Base-by-base conservation (phyloP, 2,888 invertebrate genomes). In the Caenorhabditis uteleia region DNA sequence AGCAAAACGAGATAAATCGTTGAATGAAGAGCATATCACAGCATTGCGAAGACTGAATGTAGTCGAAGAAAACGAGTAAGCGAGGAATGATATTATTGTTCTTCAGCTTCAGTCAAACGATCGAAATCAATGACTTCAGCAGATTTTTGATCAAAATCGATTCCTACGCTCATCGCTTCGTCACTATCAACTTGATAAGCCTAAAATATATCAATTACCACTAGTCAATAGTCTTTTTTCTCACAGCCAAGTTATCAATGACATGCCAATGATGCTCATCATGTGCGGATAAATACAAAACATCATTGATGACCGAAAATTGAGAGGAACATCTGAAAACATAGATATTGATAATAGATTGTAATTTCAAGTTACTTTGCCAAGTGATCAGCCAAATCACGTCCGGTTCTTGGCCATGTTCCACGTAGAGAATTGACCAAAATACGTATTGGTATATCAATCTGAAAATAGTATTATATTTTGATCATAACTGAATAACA, bases 201-300 rank as follows among this genome's bases (percentile, higher is more conserved):
- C 34, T 34, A 16, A 34, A 34, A 34, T 10, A 8, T 8, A 14
- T 4, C 12, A 6, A 8, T 34, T 14, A 34, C 4, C 7, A 14
- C 14, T 18, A n/a, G 34, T 34, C 3, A n/a, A 16, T 6, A 16
- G 8, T 34, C 21, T 18, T n/a, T 10, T 12, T 2, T 25, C 55
- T 46, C 20, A 62, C 62, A 21, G 66, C 59, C 23, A 66, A 27
- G 51, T 66, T 66, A 26, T 59, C 66, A 33, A 66, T 44, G n/a
- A 66, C 39, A 26, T 47, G 39, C n/a, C 55, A 55, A 36, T 56
- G 46, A 33, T 66, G 66, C 40, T 16, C 14, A 7, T 39, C 56
- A 29, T 48, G 33, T 12, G 26, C 29, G 12, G 59, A 47, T 42
- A 66, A 29, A 29, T 60, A 66, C 38, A 66, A 45, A 29, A 66